phyloP scores from a whole-genome alignment of 2,113 vertebrate species.

The Pandion haliaetus region DNA sequence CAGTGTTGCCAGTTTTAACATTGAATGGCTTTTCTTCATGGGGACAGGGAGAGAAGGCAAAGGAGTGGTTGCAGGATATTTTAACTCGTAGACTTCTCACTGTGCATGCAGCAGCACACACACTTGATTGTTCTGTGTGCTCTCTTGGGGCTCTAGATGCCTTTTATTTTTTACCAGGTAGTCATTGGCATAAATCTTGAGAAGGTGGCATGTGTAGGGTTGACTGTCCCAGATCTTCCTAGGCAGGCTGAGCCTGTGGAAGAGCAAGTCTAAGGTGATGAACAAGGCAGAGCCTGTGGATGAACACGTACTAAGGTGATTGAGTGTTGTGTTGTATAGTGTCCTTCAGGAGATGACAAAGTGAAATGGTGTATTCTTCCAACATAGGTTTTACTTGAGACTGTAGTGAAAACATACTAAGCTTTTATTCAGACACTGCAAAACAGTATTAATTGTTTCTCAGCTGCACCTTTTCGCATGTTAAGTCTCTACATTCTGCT shows the following conservation, averaged over 20 bases:
- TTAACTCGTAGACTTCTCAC: neutral
- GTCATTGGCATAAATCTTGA: neutral
- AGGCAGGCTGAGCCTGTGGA: neutral
- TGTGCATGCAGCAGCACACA: neutral
- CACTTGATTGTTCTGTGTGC: neutral
- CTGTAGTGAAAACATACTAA: neutral
- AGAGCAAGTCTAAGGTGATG: neutral
- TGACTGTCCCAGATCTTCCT: neutral
- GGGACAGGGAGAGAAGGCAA: neutral
- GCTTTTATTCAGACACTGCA: neutral
- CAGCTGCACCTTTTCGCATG: neutral
- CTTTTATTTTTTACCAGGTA: neutral
- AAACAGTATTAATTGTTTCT: neutral
- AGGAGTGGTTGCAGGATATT: neutral
- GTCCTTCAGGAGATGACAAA: neutral
- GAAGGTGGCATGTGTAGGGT: neutral
- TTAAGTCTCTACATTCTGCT: neutral
- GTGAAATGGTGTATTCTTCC: neutral
- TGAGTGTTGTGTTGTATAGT: neutral
- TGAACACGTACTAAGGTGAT: neutral
- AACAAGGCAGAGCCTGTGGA: neutral
- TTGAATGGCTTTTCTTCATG: neutral
- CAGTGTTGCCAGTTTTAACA: neutral
- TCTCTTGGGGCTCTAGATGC: neutral
- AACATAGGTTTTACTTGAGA: neutral